Evolutionary conservation across 2,797 vertebrate genomes (phyloP).

Genomic region (Sebastes itinus): DNA sequence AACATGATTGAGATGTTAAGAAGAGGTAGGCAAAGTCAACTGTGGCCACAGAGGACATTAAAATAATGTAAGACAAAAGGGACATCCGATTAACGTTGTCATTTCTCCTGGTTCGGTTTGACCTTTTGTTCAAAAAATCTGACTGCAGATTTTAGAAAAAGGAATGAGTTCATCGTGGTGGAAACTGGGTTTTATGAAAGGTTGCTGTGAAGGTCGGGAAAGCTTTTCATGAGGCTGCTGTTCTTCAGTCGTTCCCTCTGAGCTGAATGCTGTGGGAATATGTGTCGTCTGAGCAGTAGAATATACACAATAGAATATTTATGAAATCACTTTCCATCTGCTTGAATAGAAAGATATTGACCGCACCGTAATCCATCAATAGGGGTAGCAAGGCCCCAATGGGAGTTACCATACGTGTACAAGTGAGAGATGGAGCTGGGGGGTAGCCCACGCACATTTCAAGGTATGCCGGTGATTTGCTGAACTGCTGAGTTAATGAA

Average conservation of each 20-base stretch:
- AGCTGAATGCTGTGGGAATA: conserved; percentile 8
- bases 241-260: conserved; percentile 9
- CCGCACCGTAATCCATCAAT: conserved; percentile 27
- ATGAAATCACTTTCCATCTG: conserved; percentile 60
- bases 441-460: neutral
- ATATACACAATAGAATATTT: conserved; percentile 61
- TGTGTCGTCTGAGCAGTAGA: conserved; percentile 7
- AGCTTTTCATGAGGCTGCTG: conserved; percentile 17
- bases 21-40: neutral
- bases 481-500: neutral
- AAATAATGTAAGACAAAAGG: neutral
- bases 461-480: neutral
- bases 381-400: neutral
- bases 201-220: conserved; percentile 31
- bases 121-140: neutral
- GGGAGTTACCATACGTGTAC: neutral
- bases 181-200: conserved; percentile 28
- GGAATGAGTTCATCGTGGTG: neutral
- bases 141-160: neutral
- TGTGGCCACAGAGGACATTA: neutral
- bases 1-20: conserved; percentile 24
- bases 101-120: neutral
- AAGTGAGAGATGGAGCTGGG: neutral
- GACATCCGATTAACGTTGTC: neutral
- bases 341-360: conserved; percentile 51